Base-by-base conservation (phyloP, 1,140 invertebrate genomes). In the Papilio aristodemus region DNA sequence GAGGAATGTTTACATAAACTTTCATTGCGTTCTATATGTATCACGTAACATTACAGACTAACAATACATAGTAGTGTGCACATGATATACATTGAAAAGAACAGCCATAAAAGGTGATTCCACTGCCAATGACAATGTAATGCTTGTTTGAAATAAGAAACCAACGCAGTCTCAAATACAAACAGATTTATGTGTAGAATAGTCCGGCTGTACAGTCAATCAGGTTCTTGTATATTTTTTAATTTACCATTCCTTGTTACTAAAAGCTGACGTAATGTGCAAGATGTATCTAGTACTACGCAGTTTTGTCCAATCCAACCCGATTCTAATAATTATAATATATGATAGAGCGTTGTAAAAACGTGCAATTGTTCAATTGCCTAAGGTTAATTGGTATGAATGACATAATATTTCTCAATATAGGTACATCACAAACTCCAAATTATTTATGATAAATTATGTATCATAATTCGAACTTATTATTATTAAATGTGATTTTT, bases 361-460 rank as follows among this genome's bases (percentile, higher is more conserved):
- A 22, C 43, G 0, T 22, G 17, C 43, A 50, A 50, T 50, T 50
- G 43, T 50, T n/a, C 9, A 50, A 22, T 32, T 6, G 43, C 19
- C 43, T 19, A 50, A 22, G 43, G 43, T 11, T 22, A 50, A 50
- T 54, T 54, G 19, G 17, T 54, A 54, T 22, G 19, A n/a, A 54
- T 54, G 46, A 25, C 19, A 25, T 54, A 13, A 54, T 14, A 5
- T 41, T 38, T 32, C 27, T 32, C 6, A 32, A 32, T 32, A 32
- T 32, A 3, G 2, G 27, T 32, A 32, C 27, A 41, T n/a, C 39
- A 13, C 11, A 4, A 41, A 41, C 11, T 41, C 1, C 39, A n/a
- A 13, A 41, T 32, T 32, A 32, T 32, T 32, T 32, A 32, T 32
- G 27, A n/a, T 32, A 32, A 32, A 6, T 32, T 32, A 32, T 6